Evolutionary conservation across 1,140 invertebrate species (phyloP).

Genomic region (Macrobrachium rosenbergii): DNA sequence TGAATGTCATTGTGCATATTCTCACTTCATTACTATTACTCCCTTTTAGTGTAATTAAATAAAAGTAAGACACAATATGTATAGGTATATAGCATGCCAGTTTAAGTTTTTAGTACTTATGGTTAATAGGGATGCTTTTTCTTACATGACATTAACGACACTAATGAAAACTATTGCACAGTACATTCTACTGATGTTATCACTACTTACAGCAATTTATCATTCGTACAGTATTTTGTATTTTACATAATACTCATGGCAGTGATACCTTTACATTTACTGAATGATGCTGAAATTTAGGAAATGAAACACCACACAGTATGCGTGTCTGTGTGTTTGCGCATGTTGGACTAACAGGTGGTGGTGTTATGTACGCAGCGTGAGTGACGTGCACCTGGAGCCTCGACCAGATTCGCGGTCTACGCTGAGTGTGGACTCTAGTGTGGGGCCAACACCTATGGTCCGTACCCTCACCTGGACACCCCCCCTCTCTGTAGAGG

Average conservation of each 20-base stretch:
- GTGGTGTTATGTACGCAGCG: constrained; percentile 69
- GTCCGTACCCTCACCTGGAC: constrained; percentile 82
- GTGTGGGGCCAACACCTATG: constrained; percentile 70
- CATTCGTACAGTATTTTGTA: not conserved
- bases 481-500: constrained; percentile 89
- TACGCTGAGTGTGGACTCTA: constrained; percentile 79
- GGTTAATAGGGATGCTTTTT: too few relatives aligned
- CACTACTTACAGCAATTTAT: too few relatives aligned
- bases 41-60: too few relatives aligned
- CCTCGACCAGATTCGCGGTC: constrained; percentile 77
- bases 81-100: too few relatives aligned
- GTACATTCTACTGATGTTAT: too few relatives aligned
- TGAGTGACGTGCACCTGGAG: constrained; percentile 75
- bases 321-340: constrained; percentile 40
- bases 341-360: constrained; percentile 59
- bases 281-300: not conserved
- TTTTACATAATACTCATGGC: not conserved
- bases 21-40: too few relatives aligned
- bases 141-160: too few relatives aligned
- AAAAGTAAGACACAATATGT: too few relatives aligned
- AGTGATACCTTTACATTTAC: not conserved
- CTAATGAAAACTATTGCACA: too few relatives aligned
- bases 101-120: too few relatives aligned
- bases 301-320: constrained; percentile 1
- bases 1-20: too few relatives aligned